phyloP scores from a whole-genome alignment of 2,888 invertebrate species.

The Tinea pellionella region DNA sequence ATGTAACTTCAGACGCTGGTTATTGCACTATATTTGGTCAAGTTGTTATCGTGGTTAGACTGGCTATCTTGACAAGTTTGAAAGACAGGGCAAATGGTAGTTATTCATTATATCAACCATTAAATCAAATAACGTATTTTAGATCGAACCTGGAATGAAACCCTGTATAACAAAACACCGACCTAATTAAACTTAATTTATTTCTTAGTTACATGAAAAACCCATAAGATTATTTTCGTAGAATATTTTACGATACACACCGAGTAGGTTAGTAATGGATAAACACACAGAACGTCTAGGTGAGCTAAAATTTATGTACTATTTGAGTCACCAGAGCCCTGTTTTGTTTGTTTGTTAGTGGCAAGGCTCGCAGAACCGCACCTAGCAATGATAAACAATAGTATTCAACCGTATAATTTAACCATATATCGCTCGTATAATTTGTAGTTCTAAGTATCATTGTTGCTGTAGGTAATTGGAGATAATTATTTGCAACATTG shows the following conservation, averaged over 20 bases:
- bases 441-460: background rate
- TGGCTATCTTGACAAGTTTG: too few species aligned
- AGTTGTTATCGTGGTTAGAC: too few species aligned
- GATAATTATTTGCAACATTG: background rate
- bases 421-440: background rate
- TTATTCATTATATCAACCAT: too few species aligned
- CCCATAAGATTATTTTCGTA: too few species aligned
- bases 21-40: too few species aligned
- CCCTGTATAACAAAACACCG: too few species aligned
- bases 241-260: background rate
- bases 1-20: too few species aligned
- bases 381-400: background rate
- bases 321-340: constrained; percentile 19
- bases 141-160: too few species aligned
- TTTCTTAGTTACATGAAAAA: too few species aligned
- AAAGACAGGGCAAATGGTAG: too few species aligned
- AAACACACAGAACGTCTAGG: constrained; percentile 19
- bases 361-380: background rate
- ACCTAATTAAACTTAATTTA: too few species aligned
- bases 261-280: background rate
- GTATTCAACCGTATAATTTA: background rate
- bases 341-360: constrained; percentile 14
- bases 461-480: background rate
- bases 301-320: constrained; percentile 25
- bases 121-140: too few species aligned